Base-by-base conservation (phyloP, 2,113 vertebrate species). In the Numenius arquata region DNA sequence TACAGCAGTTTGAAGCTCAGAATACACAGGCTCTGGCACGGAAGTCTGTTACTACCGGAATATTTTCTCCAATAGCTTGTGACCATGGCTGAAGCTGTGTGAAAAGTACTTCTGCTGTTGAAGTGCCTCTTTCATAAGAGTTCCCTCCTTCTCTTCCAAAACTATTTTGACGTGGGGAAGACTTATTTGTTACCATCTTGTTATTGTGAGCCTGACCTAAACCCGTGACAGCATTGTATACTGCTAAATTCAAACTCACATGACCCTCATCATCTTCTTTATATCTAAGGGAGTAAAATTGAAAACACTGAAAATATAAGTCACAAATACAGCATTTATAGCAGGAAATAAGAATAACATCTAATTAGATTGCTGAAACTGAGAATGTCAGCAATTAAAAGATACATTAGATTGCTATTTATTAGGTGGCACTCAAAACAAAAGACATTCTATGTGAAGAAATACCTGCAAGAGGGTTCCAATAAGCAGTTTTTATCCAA, bases 201-300 rank as follows among this genome's bases (percentile, higher is more conserved):
- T 62, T 74, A 36, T n/a, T 14, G 61, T 40, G 23, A 85, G 65
- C n/a, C 67, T 90, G 38, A 62, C 17, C 80, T 85, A 85, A 88
- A 43, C n/a, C 52, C 53, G 3, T 17, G 43, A 45, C 43, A 55
- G 30, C 98, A 96, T 98, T 98, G 53, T 96, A 98, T 14, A 97
- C 97, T 74, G 98, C 98, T 98, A 98, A 98, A 89, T 98, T 98
- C 48, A 98, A 96, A 72, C 97, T 97, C 43, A 96, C 58, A 48
- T 97, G 98, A 53, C 98, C 98, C 19, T 98, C 98, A 9, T 94
- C 96, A 27, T 98, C 97, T 82, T 98, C 98, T 90, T 97, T 98
- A 93, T 98, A 98, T 77, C 98, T 98, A 83, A 43, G n/a, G 59
- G 61, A 56, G 16, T 47, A 86, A 88, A 91, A 70, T 15, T 14